Evolutionary conservation across 1,140 invertebrate species (phyloP).

Genomic region (Leguminivora glycinivorella): DNA sequence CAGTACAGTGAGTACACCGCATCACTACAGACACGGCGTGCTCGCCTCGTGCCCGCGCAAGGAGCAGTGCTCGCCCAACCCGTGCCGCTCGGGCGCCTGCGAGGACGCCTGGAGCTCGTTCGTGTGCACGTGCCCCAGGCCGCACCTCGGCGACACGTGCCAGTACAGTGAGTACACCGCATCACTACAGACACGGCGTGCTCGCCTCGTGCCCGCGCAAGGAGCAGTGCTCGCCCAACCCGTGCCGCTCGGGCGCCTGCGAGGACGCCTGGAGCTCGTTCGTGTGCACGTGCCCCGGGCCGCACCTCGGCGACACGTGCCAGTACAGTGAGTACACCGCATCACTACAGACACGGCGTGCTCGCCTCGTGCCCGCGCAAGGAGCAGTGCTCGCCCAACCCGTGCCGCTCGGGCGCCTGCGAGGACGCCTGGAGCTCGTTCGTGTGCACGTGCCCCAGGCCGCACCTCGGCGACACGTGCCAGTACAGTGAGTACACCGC

Average conservation of each 20-base stretch:
- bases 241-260: constrained; percentile 91
- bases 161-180: constrained; percentile 87
- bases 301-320: constrained; percentile 92
- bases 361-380: constrained; percentile 86
- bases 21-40: no score
- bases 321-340: constrained; percentile 87
- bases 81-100: constrained; percentile 91
- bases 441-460: constrained; percentile 90
- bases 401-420: constrained; percentile 91
- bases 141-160: constrained; percentile 92
- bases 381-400: constrained; percentile 91
- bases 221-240: constrained; percentile 91
- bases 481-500: constrained; percentile 92
- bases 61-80: constrained; percentile 91
- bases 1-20: constrained; percentile 87
- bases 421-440: constrained; percentile 93
- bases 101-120: constrained; percentile 94
- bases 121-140: constrained; percentile 90
- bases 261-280: constrained; percentile 94
- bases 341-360: no score
- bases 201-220: constrained; percentile 86
- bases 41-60: constrained; percentile 86
- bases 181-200: no score
- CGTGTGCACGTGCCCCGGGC: constrained; percentile 90
- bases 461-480: constrained; percentile 92